phyloP scores from a whole-genome alignment of 2,888 invertebrate genomes.

The Cosmia trapezina region DNA sequence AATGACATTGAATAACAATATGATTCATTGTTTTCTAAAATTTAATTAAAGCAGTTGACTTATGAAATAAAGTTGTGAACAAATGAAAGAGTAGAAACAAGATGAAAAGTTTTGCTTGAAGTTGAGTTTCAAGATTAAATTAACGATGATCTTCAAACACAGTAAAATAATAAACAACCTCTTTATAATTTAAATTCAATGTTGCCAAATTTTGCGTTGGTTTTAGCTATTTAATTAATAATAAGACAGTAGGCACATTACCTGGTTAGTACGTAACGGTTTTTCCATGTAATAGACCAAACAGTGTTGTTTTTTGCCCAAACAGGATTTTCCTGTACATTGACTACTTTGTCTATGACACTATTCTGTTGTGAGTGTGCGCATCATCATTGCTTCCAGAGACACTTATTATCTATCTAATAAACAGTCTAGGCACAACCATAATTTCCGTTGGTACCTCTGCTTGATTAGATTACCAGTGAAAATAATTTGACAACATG shows the following conservation, averaged over 20 bases:
- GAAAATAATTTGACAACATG: neutral
- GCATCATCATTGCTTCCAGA: neutral
- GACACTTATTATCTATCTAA: neutral
- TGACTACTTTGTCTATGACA: neutral
- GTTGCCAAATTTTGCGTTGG: too few relatives aligned
- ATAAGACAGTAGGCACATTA: neutral
- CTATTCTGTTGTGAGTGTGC: neutral
- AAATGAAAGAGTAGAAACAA: constrained; percentile 12
- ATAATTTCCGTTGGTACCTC: neutral
- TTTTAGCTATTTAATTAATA: too few relatives aligned
- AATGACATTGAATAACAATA: constrained; percentile 6
- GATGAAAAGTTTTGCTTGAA: constrained; percentile 3
- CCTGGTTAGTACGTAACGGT: neutral
- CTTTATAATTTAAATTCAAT: too few relatives aligned
- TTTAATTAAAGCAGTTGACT: neutral
- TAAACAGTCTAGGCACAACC: neutral
- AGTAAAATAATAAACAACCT: constrained; percentile 1
- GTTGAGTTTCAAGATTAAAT: constrained; percentile 25
- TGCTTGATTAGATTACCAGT: neutral
- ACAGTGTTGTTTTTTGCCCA: neutral
- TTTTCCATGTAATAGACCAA: neutral
- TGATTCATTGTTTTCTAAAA: neutral
- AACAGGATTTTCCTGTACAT: neutral
- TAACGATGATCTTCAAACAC: constrained; percentile 19
- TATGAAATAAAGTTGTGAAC: constrained; percentile 19